A percentile compares a stretch with the other conserved stretches of the same genome.
Conservation (phyloP, 2,888 invertebrate genomes). For the Lobophora halterata region DNA sequence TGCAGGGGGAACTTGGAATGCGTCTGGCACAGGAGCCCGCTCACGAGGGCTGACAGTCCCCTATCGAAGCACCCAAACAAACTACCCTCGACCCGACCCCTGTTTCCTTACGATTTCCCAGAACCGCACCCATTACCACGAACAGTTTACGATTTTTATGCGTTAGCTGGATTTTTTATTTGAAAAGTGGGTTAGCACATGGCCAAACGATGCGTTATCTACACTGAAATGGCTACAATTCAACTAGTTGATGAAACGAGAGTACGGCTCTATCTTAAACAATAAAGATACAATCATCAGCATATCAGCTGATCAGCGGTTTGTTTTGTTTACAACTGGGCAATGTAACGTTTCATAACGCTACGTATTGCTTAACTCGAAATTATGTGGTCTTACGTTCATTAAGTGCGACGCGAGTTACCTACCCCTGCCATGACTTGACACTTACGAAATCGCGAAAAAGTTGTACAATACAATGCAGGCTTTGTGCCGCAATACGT, state of each 20-base stretch:
- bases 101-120: conserved; percentile 35
- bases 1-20: conserved; percentile 45
- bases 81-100: conserved; percentile 35
- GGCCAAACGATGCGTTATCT: conserved; percentile 18
- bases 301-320: conserved; percentile 30
- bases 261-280: conserved; percentile 14
- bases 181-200: conserved; percentile 29
- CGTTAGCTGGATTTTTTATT: conserved; percentile 25
- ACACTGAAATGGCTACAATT: conserved; percentile 18
- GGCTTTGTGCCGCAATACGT: conserved; percentile 1
- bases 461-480: conserved; percentile 14
- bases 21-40: conserved; percentile 48
- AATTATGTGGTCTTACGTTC: conserved; percentile 33
- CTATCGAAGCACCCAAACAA: conserved; percentile 47
- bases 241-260: conserved; percentile 20
- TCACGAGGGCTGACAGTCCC: conserved; percentile 33
- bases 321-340: conserved; percentile 19
- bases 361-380: conserved; percentile 35
- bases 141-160: conserved; percentile 25
- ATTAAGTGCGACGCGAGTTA: conserved; percentile 34
- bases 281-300: conserved; percentile 15
- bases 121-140: conserved; percentile 25
- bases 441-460: conserved; percentile 42
- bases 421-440: conserved; percentile 44
- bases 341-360: conserved; percentile 17